Conservation (phyloP, 2,113 vertebrate genomes). For the Tauraco erythrolophus region DNA sequence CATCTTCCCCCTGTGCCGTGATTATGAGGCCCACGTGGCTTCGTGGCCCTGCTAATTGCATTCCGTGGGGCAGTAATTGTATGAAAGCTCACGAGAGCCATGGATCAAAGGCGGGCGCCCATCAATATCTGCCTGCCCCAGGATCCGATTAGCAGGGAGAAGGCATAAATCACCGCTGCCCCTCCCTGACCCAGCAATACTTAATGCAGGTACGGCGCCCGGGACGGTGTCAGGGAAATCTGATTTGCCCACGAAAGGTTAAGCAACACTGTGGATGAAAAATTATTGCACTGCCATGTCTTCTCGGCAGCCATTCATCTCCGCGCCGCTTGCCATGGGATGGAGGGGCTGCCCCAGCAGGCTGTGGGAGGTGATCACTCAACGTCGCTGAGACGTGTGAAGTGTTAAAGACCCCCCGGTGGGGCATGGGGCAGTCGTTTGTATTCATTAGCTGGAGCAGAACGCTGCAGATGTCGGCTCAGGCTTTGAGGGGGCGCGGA, state of each 20-base stretch:
- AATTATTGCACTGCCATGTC: background rate
- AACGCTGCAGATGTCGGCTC: background rate
- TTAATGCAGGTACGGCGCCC: background rate
- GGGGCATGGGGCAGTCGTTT: constrained; percentile 45
- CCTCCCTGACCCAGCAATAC: constrained; percentile 12
- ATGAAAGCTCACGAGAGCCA: constrained; percentile 64
- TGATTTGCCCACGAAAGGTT: constrained; percentile 19
- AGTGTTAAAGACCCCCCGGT: constrained; percentile 43
- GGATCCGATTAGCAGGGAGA: background rate
- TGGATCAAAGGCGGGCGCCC: constrained; percentile 66
- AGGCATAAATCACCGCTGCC: background rate
- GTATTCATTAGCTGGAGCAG: constrained; percentile 1
- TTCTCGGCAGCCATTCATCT: constrained; percentile 33
- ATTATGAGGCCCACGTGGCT: constrained; percentile 36
- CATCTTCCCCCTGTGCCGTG: background rate
- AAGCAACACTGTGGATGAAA: background rate
- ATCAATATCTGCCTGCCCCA: constrained; percentile 62
- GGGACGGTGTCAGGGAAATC: background rate
- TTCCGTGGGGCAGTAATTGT: constrained; percentile 73
- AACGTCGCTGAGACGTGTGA: constrained; percentile 25
- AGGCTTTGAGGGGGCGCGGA: background rate
- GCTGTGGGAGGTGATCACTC: constrained; percentile 39
- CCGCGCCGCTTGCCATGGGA: background rate
- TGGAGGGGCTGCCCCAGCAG: background rate
- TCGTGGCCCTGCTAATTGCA: constrained; percentile 63